Percentiles rank a stretch among this genome's conserved stretches.
Conservation (phyloP, 1,140 invertebrate genomes). For the Branchinecta lindahli region DNA sequence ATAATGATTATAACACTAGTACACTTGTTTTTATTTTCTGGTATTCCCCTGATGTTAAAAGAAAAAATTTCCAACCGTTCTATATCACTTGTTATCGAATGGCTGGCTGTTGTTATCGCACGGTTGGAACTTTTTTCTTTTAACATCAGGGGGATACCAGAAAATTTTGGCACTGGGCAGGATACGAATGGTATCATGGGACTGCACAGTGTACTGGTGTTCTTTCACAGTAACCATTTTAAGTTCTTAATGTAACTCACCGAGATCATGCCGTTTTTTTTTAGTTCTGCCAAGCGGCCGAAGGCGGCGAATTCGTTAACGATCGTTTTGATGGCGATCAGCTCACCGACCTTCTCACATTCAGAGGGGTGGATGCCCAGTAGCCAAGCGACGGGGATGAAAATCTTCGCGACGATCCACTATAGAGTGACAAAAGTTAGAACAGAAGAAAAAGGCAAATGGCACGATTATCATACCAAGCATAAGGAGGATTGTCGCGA, state of each 20-base stretch:
- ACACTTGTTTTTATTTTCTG: too few species aligned
- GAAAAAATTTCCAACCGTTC: too few species aligned
- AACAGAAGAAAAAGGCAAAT: neutral
- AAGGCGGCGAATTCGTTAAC: conserved; percentile 89
- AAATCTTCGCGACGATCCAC: conserved; percentile 62
- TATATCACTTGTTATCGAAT: too few species aligned
- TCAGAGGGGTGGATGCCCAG: conserved; percentile 64
- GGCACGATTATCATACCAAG: neutral
- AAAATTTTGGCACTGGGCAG: too few species aligned
- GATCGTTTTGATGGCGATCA: conserved; percentile 76
- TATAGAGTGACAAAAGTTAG: conserved; percentile 33
- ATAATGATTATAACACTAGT: too few species aligned
- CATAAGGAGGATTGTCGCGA: conserved; percentile 7
- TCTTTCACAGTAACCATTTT: too few species aligned
- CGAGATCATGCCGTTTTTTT: conserved; percentile 37
- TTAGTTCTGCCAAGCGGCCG: conserved; percentile 49
- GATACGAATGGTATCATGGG: too few species aligned
- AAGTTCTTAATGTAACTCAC: conserved; percentile 32
- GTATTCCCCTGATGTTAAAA: too few species aligned
- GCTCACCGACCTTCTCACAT: conserved; percentile 54
- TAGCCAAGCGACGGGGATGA: conserved; percentile 65
- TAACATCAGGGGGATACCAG: too few species aligned
- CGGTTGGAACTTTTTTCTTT: too few species aligned
- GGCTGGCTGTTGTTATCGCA: too few species aligned
- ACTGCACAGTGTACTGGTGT: too few species aligned